These are phyloP conservation scores for Geophilus truncorum DNA, from an alignment of 2,888 invertebrate genomes.

Conservation along the genomic window DNA sequence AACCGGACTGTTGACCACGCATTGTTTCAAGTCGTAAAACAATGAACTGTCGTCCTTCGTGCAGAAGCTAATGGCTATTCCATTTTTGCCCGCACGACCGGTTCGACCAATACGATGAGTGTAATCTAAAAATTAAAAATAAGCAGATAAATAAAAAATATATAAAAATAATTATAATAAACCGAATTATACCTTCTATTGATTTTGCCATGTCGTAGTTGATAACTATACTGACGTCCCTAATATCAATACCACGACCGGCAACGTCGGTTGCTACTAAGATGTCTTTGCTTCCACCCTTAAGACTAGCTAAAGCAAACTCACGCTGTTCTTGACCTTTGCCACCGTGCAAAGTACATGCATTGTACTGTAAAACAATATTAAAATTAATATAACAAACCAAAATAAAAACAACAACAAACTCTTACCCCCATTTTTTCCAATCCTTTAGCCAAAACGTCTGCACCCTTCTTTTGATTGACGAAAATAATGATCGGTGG, in stretches of 20 bases:
- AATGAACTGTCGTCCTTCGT: conserved; percentile 93
- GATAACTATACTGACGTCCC: conserved; percentile 64
- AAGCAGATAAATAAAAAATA: conserved; percentile 55
- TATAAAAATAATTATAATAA: not conserved
- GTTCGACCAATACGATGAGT: conserved; percentile 93
- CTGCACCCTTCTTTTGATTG: conserved; percentile 99
- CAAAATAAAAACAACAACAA: conserved; percentile 86
- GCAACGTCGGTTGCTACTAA: conserved; percentile 93
- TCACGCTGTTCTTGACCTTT: conserved; percentile 65
- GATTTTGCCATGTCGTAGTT: no score
- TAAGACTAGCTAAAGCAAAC: conserved; percentile 73
- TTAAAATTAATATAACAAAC: conserved; percentile 69
- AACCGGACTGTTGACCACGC: conserved; percentile 78
- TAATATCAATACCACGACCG: conserved; percentile 87
- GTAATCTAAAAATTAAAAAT: conserved; percentile 92
- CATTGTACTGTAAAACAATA: conserved; percentile 66
- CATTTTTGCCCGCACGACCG: conserved; percentile 76
- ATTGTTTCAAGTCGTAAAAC: conserved; percentile 96
- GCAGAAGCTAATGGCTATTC: conserved; percentile 91
- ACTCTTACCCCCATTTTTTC: conserved; percentile 60
- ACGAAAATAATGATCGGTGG: conserved; percentile 99
- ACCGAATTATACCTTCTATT: not conserved
- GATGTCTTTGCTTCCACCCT: conserved; percentile 70
- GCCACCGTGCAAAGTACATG: conserved; percentile 81
- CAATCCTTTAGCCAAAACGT: conserved; percentile 85